Base-by-base conservation (phyloP, 2,797 vertebrate species). In the Sebastes umbrosus region DNA sequence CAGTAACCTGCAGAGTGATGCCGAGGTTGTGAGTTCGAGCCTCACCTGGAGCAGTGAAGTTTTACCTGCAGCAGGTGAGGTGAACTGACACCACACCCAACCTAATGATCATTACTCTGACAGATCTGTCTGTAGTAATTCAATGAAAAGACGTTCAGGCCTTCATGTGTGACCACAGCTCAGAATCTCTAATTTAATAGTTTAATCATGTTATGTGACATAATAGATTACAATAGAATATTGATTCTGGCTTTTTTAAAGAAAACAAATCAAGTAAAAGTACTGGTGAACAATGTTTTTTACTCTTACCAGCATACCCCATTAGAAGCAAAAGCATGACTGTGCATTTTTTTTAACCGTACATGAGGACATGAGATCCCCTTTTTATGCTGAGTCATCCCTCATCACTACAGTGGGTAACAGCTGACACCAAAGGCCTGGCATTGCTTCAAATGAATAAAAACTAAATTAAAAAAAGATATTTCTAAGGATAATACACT, bases 261-360 rank as follows among this genome's bases (percentile, higher is more conserved):
- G 2, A 34, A 10, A 54, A 73, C 16, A 3, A 50, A 27, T 18
- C 43, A 18, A 18, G 6, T 39, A 6, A 29, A 27, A 27, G 31
- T 39, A 8, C 6, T 54, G 6, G 6, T 24, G 3, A 16, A 24
- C n/a, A 12, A n/a, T 12, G 8, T 13, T 46, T 50, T 11, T 3
- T 39, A 39, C 24, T 29, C 6, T 13, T 13, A 54, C 4, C 36
- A 14, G 12, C 14, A 12, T 3, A 55, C 3, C 36, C 12, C 39
- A 25, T 2, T 72, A 50, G 31, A 31, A 27, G 29, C 67, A 22
- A 76, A 22, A 67, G 27, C 77, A 75, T 85, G 86, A 85, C 80
- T 55, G 16, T 64, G 71, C 77, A 69, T 31, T 75, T 78, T 79
- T 70, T 3, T 57, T 36, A 8, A 39, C 24, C 4, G 22, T 22